Evolutionary conservation across 2,888 invertebrate genomes (phyloP).

Genomic region (Ganaspis brasiliensis): DNA sequence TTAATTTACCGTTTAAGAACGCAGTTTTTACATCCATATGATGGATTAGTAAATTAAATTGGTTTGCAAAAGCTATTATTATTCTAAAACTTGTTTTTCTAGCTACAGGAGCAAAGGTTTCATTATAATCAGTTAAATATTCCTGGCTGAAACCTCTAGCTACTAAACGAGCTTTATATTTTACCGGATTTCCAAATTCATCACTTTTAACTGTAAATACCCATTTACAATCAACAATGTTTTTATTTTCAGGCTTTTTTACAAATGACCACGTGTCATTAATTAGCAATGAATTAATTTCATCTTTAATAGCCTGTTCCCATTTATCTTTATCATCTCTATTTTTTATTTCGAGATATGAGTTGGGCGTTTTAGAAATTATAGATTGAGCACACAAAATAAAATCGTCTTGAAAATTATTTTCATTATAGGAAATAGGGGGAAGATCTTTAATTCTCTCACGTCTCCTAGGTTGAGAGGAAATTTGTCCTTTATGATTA

Average conservation of each 20-base stretch:
- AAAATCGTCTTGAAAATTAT: constrained; percentile 7
- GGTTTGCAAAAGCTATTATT: constrained; percentile 57
- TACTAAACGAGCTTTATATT: constrained; percentile 45
- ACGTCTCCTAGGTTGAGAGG: constrained; percentile 44
- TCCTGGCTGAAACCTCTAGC: constrained; percentile 50
- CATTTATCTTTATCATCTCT: constrained; percentile 20
- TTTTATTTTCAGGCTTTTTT: constrained; percentile 44
- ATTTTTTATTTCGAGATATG: constrained; percentile 2
- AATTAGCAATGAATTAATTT: constrained; percentile 8
- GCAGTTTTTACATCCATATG: constrained; percentile 56
- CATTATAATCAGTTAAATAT: constrained; percentile 52
- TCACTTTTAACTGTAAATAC: constrained; percentile 46
- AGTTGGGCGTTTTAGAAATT: neutral
- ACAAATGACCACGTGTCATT: constrained; percentile 36
- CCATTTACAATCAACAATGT: constrained; percentile 51
- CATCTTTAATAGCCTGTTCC: constrained; percentile 22
- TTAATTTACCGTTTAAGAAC: constrained; percentile 52
- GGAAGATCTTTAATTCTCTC: constrained; percentile 40
- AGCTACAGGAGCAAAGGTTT: constrained; percentile 53
- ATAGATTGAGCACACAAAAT: constrained; percentile 21
- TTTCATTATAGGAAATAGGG: constrained; percentile 32
- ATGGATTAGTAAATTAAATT: constrained; percentile 55
- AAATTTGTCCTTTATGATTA: constrained; percentile 32
- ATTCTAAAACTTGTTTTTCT: constrained; percentile 57
- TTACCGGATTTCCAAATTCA: constrained; percentile 48